A percentile compares a stretch with the other conserved stretches of the same genome.
Evolutionary conservation across 2,113 vertebrate genomes (phyloP).

Genomic region (Atractosteus spatula): DNA sequence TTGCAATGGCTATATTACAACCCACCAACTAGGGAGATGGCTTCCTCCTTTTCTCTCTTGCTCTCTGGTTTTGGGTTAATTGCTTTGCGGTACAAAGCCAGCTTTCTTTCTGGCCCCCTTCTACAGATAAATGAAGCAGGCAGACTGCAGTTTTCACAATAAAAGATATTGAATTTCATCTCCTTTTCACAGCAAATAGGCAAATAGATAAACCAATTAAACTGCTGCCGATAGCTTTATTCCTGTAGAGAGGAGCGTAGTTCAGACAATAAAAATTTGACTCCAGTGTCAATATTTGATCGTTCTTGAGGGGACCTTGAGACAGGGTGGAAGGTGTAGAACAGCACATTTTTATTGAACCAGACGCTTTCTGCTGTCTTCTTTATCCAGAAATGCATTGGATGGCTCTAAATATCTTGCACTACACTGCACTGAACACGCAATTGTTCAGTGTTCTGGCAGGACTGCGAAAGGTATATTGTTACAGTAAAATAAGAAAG

Average conservation of each 20-base stretch:
- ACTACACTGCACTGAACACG: background rate
- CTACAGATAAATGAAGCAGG: too few relatives aligned
- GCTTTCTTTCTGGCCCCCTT: too few relatives aligned
- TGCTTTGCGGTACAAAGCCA: too few relatives aligned
- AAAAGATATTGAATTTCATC: too few relatives aligned
- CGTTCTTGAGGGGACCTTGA: slow-evolving; percentile 1
- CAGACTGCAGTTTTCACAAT: too few relatives aligned
- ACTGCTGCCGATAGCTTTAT: too few relatives aligned
- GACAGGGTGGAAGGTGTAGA: background rate
- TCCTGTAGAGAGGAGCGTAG: background rate
- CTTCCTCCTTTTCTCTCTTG: too few relatives aligned
- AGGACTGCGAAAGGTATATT: background rate
- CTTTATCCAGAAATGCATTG: background rate
- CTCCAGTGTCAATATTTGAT: background rate
- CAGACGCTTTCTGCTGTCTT: background rate
- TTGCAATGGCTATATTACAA: too few relatives aligned
- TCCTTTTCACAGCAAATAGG: too few relatives aligned
- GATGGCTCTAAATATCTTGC: background rate
- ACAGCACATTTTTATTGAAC: slow-evolving; percentile 10
- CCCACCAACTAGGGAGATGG: too few relatives aligned
- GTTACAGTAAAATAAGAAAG: background rate
- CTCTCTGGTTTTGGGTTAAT: too few relatives aligned
- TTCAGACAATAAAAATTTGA: background rate
- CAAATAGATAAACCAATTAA: too few relatives aligned
- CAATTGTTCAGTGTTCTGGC: background rate